A percentile compares a stretch with the other conserved stretches of the same genome.
Conservation (phyloP, 2,113 vertebrate species). For the Pachypanchax playfairii region DNA sequence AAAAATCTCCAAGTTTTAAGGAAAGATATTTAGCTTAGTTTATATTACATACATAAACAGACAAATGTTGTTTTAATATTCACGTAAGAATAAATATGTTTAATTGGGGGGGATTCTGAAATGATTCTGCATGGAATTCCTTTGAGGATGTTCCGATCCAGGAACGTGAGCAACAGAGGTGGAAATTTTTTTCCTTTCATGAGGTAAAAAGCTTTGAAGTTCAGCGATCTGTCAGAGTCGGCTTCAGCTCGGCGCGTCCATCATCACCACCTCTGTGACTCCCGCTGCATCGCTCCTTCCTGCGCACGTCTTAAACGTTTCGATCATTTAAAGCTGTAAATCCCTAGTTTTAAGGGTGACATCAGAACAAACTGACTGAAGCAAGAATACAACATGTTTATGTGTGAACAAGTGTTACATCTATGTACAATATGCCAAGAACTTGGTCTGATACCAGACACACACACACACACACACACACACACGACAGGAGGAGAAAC, state of each 20-base stretch:
- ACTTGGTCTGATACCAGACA: conserved; percentile 27
- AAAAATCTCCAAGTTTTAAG: too few relatives aligned
- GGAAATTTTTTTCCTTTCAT: conserved; percentile 11
- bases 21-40: too few relatives aligned
- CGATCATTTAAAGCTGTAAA: conserved; percentile 8
- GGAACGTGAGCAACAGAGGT: conserved; percentile 23
- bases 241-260: conserved; percentile 50
- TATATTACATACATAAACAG: too few relatives aligned
- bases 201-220: conserved; percentile 70
- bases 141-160: not conserved
- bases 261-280: conserved; percentile 11
- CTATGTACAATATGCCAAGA: conserved; percentile 4
- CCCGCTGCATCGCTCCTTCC: conserved; percentile 25
- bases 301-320: conserved; percentile 14
- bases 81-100: too few relatives aligned
- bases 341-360: not conserved
- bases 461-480: too few relatives aligned
- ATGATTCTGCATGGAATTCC: not conserved
- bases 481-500: conserved; percentile 32
- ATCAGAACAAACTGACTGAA: not conserved
- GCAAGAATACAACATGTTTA: conserved; percentile 17
- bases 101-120: not conserved
- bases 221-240: conserved; percentile 56
- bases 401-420: conserved; percentile 1
- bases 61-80: too few relatives aligned